These are phyloP conservation scores for Myathropa florea DNA, from an alignment of 2,888 invertebrate genomes.

Conservation along the genomic window DNA sequence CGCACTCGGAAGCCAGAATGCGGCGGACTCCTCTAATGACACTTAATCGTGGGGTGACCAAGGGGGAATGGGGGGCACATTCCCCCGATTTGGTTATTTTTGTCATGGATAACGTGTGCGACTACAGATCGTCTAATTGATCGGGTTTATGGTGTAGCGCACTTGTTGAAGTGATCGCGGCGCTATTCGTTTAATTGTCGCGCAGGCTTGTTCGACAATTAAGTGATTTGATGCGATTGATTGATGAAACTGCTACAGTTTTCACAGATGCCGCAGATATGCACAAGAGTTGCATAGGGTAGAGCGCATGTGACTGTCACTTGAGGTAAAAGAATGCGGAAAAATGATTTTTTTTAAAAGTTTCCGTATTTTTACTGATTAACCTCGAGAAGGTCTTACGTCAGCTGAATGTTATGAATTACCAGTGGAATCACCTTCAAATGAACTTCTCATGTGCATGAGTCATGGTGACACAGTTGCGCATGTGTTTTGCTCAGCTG, in stretches of 20 bases:
- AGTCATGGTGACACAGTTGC: too few species aligned
- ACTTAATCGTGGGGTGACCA: not conserved
- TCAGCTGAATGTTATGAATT: too few species aligned
- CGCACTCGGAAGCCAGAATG: not conserved
- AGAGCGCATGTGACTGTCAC: too few species aligned
- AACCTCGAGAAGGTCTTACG: too few species aligned
- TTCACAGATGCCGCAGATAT: not conserved
- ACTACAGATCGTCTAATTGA: conserved; percentile 3
- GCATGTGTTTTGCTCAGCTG: too few species aligned
- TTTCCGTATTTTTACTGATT: too few species aligned
- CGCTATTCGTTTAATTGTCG: conserved; percentile 1
- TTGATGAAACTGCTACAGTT: too few species aligned
- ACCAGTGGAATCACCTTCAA: too few species aligned
- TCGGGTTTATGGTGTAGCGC: not conserved
- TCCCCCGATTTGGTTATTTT: conserved; percentile 27
- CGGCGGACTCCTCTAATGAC: not conserved
- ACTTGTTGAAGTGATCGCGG: conserved; percentile 5
- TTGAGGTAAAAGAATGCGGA: too few species aligned
- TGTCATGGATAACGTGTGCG: conserved; percentile 31
- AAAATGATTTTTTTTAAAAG: too few species aligned
- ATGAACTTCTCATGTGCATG: too few species aligned
- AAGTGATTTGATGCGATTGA: conserved; percentile 19
- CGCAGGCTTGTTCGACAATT: conserved; percentile 4
- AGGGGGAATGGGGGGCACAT: not conserved
- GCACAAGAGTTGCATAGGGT: not conserved